phyloP scores from a whole-genome alignment of 1,140 invertebrate species.

The Apis mellifera region DNA sequence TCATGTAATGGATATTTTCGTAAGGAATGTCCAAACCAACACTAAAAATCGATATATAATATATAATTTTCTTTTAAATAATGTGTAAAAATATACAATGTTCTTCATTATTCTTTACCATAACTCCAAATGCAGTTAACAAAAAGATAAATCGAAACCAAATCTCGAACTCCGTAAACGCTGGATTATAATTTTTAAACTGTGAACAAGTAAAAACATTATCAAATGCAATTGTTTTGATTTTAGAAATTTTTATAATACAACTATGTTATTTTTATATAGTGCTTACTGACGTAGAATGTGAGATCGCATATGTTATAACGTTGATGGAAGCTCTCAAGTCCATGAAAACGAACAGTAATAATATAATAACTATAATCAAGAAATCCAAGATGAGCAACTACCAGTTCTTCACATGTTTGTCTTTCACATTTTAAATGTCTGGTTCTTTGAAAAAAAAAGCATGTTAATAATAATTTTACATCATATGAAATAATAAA shows the following conservation, averaged over 20 bases:
- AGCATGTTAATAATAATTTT: background rate
- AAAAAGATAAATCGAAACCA: conserved; percentile 98
- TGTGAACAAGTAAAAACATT: conserved; percentile 81
- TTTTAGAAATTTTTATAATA: background rate
- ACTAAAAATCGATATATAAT: conserved; percentile 83
- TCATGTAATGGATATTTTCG: conserved; percentile 94
- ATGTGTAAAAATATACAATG: background rate
- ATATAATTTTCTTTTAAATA: background rate
- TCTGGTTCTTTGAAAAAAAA: conserved; percentile 84
- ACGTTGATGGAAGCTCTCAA: conserved; percentile 91
- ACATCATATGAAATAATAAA: too few relatives aligned
- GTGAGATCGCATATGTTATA: conserved; percentile 92
- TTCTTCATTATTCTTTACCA: conserved; percentile 84
- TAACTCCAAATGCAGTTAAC: conserved; percentile 91
- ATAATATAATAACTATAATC: conserved; percentile 94
- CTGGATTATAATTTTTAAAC: conserved; percentile 98
- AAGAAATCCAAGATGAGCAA: conserved; percentile 94
- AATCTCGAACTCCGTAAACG: conserved; percentile 97
- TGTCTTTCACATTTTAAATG: conserved; percentile 91
- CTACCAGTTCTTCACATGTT: conserved; percentile 92
- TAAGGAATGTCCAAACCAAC: conserved; percentile 94
- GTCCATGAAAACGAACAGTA: conserved; percentile 90
- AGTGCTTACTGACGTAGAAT: conserved; percentile 91
- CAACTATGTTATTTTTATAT: conserved; percentile 37
- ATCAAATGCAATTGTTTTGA: conserved; percentile 22